Conservation (phyloP, 1,140 invertebrate genomes). For the Drosophila oshimai region DNA sequence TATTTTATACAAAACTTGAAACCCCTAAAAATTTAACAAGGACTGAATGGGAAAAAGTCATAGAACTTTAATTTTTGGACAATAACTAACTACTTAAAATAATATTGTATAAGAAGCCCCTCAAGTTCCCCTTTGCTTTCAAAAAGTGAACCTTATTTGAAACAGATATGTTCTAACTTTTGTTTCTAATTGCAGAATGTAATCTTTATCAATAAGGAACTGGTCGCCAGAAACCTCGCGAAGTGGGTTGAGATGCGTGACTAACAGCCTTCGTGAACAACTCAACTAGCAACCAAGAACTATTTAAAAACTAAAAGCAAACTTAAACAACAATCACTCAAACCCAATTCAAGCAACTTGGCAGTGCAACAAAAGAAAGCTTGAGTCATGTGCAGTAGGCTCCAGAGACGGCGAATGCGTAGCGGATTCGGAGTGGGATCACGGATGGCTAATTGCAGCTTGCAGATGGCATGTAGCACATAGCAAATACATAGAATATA, state of each 20-base stretch:
- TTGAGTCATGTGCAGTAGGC: slow-evolving; percentile 4
- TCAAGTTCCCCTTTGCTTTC: neutral
- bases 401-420: neutral
- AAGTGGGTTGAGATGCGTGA: slow-evolving; percentile 84
- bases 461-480: neutral
- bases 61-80: no score
- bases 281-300: slow-evolving; percentile 34
- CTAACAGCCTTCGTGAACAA: slow-evolving; percentile 69
- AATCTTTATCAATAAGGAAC: slow-evolving; percentile 87
- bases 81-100: no score
- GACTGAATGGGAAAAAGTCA: no score
- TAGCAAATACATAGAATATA: neutral
- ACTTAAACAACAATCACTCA: slow-evolving; percentile 21
- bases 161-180: slow-evolving; percentile 8
- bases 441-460: neutral
- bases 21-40: no score
- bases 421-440: neutral
- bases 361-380: slow-evolving; percentile 11
- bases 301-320: slow-evolving; percentile 18
- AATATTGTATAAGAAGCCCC: no score
- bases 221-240: slow-evolving; percentile 87
- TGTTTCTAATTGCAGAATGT: slow-evolving; percentile 84
- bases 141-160: slow-evolving; percentile 4
- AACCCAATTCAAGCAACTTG: slow-evolving; percentile 8
- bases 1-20: no score